A percentile compares a stretch with the other conserved stretches of the same genome.
Conservation (phyloP, 2,888 invertebrate species). For the Microctonus brassicae region DNA sequence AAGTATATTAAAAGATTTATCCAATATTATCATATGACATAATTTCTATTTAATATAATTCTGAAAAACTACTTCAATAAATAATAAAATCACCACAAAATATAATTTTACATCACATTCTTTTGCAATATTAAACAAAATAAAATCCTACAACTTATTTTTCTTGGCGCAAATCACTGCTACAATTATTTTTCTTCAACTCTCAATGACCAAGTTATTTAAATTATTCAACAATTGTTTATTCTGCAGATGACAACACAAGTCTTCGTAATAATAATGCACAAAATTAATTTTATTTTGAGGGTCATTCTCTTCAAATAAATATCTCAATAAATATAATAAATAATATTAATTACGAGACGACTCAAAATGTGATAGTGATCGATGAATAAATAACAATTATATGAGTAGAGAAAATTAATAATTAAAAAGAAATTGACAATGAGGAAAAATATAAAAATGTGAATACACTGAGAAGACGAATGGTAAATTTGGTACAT, state of each 20-base stretch:
- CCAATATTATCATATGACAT: not conserved
- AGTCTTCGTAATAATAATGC: not conserved
- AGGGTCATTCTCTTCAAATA: not conserved
- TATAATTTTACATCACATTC: not conserved
- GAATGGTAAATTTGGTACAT: slow-evolving; percentile 51
- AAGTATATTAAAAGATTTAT: no score
- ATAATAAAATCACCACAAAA: not conserved
- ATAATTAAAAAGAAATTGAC: not conserved
- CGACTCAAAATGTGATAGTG: not conserved
- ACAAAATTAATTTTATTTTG: not conserved
- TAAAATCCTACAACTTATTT: slow-evolving; percentile 2
- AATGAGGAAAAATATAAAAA: not conserved
- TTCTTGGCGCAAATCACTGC: not conserved
- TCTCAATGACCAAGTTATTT: not conserved
- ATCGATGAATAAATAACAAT: not conserved
- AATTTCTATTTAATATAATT: not conserved
- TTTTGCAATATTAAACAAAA: slow-evolving; percentile 1
- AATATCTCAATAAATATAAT: not conserved
- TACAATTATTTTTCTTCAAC: not conserved
- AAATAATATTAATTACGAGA: not conserved
- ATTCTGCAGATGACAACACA: not conserved
- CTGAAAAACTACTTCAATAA: not conserved
- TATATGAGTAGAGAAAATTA: not conserved
- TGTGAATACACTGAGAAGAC: slow-evolving; percentile 27
- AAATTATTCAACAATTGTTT: not conserved